Evolutionary conservation across 2,888 invertebrate genomes (phyloP).

Genomic region (Agrotis ipsilon): DNA sequence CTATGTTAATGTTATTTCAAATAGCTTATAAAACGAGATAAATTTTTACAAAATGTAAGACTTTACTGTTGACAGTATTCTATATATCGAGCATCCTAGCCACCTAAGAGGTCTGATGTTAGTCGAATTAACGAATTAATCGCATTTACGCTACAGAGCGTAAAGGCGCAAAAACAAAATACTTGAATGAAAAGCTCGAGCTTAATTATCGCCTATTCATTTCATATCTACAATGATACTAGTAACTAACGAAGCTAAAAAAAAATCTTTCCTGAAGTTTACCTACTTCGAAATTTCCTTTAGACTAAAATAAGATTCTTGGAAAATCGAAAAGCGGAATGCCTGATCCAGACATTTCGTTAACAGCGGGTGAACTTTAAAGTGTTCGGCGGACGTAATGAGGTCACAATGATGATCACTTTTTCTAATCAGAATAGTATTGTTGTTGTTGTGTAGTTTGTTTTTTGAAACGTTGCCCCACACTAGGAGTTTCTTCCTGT

Average conservation of each 20-base stretch:
- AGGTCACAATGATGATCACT: neutral
- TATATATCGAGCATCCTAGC: no score
- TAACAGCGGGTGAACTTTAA: neutral
- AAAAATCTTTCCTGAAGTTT: conserved; percentile 15
- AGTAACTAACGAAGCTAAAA: conserved; percentile 31
- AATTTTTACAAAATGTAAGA: neutral
- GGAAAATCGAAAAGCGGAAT: neutral
- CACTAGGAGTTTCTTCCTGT: no score
- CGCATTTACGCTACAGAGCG: no score
- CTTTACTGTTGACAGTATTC: neutral
- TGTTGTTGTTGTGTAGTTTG: no score
- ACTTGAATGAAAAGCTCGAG: conserved; percentile 1
- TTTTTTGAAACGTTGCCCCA: no score
- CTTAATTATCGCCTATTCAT: conserved; percentile 29
- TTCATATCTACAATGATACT: conserved; percentile 13
- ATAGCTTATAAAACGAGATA: neutral
- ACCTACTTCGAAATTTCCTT: conserved; percentile 12
- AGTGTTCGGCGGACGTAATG: neutral
- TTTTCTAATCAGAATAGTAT: neutral
- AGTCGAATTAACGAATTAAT: neutral
- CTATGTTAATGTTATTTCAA: neutral
- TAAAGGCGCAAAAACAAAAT: neutral
- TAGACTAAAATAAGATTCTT: neutral
- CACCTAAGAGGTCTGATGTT: neutral
- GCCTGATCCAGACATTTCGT: neutral